A percentile compares a stretch with the other conserved stretches of the same genome.
These are phyloP conservation scores for Myrmophylax atrothorax DNA, from an alignment of 2,113 vertebrate species.

Conservation along the genomic window DNA sequence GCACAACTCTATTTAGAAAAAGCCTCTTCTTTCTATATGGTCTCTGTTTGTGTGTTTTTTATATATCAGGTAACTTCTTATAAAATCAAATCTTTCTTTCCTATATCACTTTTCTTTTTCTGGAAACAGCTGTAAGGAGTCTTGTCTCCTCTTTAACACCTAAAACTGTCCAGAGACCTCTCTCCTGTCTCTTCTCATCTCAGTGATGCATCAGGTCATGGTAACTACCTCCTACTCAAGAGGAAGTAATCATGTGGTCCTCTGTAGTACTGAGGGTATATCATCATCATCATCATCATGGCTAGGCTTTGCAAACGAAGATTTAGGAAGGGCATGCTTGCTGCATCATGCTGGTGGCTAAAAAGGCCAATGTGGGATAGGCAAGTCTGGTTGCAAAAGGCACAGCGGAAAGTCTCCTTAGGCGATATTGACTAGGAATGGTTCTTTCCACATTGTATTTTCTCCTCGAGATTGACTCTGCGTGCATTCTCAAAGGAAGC, in stretches of 20 bases:
- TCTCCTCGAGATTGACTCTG: too few species aligned
- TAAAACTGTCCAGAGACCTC: neutral
- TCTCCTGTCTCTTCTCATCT: neutral
- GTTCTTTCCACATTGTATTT: too few species aligned
- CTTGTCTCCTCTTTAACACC: neutral
- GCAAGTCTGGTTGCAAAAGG: too few species aligned
- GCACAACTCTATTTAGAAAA: neutral
- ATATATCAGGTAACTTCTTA: neutral
- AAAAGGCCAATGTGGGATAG: too few species aligned
- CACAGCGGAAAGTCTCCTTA: neutral
- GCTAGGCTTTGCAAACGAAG: too few species aligned
- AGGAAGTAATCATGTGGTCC: neutral
- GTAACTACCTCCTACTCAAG: neutral
- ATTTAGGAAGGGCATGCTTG: too few species aligned
- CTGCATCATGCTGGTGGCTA: too few species aligned
- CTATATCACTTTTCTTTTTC: accelerated
- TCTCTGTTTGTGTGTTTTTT: neutral
- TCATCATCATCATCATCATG: too few species aligned
- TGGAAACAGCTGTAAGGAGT: neutral
- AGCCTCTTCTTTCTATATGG: neutral
- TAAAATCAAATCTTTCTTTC: neutral
- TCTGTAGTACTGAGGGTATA: neutral
- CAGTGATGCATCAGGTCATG: neutral
- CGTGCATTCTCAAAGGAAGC: too few species aligned
- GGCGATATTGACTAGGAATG: too few species aligned